Base-by-base conservation (phyloP, 2,113 vertebrate species). In the Istiophorus platypterus region DNA sequence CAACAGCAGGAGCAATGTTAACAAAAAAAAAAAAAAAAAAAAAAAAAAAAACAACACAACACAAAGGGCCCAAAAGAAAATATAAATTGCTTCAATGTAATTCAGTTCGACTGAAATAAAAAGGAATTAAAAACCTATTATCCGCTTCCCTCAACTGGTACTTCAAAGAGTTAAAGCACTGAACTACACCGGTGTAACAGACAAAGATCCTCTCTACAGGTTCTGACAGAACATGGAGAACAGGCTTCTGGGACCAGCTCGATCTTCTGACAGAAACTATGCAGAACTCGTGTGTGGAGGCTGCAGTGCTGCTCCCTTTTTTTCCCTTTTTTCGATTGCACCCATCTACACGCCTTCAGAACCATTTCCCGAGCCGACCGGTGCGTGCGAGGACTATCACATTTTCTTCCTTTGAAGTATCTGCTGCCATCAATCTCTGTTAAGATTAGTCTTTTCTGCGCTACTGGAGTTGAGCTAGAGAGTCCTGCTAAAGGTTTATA, bases 301-400 rank as follows among this genome's bases (percentile, higher is more conserved):
- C 51, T 31, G 29, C 31, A 52, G 63, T 8, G 72, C 62, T 31
- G 69, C 62, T 73, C 41, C 26, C 49, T 63, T 59, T 79, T 52
- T 52, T 59, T n/a, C n/a, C n/a, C n/a, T n/a, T n/a, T 34, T 34
- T 34, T 34, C 6, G 41, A 71, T 78, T 63, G 62, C n/a, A n/a
- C n/a, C n/a, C n/a, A 41, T 75, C 62, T 63, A 57, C 68, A 49
- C 17, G 42, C 24, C 72, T 65, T 75, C 69, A 81, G 72, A 83
- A 80, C 68, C 63, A 27, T 80, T 65, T 83, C 72, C 83, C 76
- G 80, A 62, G 24, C 80, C 29, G 65, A 58, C 41, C 31, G 5
- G 74, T 76, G 65, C 69, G 14, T 75, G 58, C 0, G 24, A 69
- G 63, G 14, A 56, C 13, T 51, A 51, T 63, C 82, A 49, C 49